Evolutionary conservation across 92 coral and sea anemone species (phyloP).

Genomic region (Heliopora coerulea): DNA sequence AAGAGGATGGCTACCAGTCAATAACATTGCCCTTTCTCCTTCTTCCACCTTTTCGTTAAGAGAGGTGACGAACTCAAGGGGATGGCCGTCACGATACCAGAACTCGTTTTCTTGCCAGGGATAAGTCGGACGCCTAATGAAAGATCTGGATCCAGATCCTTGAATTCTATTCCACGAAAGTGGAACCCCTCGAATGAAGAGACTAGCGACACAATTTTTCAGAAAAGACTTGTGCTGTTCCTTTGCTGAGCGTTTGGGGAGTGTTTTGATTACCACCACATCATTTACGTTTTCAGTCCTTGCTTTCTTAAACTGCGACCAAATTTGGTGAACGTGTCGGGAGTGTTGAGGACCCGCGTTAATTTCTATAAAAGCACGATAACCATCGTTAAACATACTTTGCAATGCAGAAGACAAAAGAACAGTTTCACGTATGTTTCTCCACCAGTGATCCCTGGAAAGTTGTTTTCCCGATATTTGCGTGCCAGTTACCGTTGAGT

Average conservation of each 20-base stretch:
- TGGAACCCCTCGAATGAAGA: too few relatives aligned
- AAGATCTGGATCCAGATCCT: constrained; percentile 35
- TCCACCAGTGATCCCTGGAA: constrained; percentile 60
- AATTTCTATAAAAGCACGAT: constrained; percentile 49
- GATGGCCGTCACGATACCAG: too few relatives aligned
- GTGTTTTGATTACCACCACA: constrained; percentile 45
- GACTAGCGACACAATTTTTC: too few relatives aligned
- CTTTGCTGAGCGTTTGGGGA: constrained; percentile 43
- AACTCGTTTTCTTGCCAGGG: too few relatives aligned
- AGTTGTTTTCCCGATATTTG: constrained; percentile 44
- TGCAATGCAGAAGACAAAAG: constrained; percentile 49
- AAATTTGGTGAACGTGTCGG: too few relatives aligned
- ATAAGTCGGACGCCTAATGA: constrained; percentile 43
- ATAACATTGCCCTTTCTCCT: too few relatives aligned
- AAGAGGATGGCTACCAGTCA: too few relatives aligned
- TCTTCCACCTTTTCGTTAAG: too few relatives aligned
- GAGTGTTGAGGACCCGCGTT: constrained; percentile 35
- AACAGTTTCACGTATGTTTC: constrained; percentile 56
- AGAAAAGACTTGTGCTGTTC: not conserved
- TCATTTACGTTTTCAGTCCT: not conserved
- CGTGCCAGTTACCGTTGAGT: constrained; percentile 60
- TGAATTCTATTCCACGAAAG: too few relatives aligned
- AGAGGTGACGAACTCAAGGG: too few relatives aligned
- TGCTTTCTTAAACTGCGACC: not conserved
- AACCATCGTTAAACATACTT: constrained; percentile 46